Evolutionary conservation across 2,888 invertebrate genomes (phyloP).

Genomic region (Galeruca laticollis): DNA sequence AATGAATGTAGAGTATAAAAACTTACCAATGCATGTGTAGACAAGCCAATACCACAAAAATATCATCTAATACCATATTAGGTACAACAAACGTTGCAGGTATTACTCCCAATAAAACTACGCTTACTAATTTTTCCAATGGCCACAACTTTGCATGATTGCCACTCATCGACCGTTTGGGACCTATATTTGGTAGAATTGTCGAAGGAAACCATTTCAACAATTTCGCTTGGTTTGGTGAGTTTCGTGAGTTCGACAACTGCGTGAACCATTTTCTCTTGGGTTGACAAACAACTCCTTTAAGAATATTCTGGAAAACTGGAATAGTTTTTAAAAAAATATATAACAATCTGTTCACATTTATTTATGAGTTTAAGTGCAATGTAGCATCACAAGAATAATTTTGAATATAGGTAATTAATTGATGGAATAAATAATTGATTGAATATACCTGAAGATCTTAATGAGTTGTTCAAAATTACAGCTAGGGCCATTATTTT

Average conservation of each 20-base stretch:
- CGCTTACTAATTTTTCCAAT: constrained; percentile 16
- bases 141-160: constrained; percentile 24
- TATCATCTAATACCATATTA: constrained; percentile 2
- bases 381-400: too few relatives aligned
- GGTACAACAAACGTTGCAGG: constrained; percentile 13
- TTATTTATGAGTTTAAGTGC: too few relatives aligned
- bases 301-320: constrained; percentile 7
- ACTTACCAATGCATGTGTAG: constrained; percentile 28
- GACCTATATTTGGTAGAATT: neutral
- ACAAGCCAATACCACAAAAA: neutral
- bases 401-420: neutral
- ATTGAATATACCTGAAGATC: constrained; percentile 21
- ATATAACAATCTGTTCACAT: too few relatives aligned
- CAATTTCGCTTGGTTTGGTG: neutral
- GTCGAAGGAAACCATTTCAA: neutral
- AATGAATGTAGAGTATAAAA: neutral
- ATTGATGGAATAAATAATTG: neutral
- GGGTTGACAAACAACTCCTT: neutral
- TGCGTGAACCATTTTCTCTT: constrained; percentile 15
- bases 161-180: constrained; percentile 10
- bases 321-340: neutral
- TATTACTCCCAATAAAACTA: constrained; percentile 18
- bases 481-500: constrained; percentile 15
- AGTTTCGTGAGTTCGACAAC: neutral
- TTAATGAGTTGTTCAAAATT: constrained; percentile 6